phyloP scores from a whole-genome alignment of 2,113 vertebrate species.

The Prolemur simus region DNA sequence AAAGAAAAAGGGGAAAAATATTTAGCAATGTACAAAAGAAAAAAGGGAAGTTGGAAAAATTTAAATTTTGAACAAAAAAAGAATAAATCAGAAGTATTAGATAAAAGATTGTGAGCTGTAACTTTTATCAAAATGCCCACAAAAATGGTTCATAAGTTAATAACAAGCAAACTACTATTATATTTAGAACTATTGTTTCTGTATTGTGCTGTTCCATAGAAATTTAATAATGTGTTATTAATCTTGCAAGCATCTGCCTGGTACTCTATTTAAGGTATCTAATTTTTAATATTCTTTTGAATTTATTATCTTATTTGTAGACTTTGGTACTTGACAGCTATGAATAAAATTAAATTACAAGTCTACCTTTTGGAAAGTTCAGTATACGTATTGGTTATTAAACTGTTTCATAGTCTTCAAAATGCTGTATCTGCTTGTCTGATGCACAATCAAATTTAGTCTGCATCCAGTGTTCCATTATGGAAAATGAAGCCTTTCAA shows the following conservation, averaged over 20 bases:
- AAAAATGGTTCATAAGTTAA: background rate
- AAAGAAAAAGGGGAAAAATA: background rate
- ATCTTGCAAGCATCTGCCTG: conserved; percentile 52
- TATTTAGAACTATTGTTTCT: background rate
- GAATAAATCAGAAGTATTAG: background rate
- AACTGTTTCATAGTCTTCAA: conserved; percentile 12
- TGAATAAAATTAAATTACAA: conserved; percentile 62
- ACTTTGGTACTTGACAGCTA: conserved; percentile 58
- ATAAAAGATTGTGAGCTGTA: background rate
- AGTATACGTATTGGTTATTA: conserved; percentile 44
- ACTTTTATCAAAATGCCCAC: background rate
- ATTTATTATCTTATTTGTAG: conserved; percentile 54
- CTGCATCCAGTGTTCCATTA: background rate
- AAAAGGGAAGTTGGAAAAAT: background rate
- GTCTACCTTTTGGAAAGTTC: conserved; percentile 32
- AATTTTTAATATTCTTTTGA: conserved; percentile 65
- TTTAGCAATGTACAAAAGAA: background rate
- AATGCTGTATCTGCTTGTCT: conserved; percentile 14
- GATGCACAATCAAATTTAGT: conserved; percentile 4
- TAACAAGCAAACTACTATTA: background rate
- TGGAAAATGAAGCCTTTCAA: background rate
- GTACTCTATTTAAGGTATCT: conserved; percentile 24
- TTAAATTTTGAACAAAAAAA: background rate
- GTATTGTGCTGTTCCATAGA: background rate
- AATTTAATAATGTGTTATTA: conserved; percentile 64